Percentiles rank a stretch among this genome's conserved stretches.
Conservation (phyloP, 2,113 vertebrate genomes). For the Salvelinus namaycush region DNA sequence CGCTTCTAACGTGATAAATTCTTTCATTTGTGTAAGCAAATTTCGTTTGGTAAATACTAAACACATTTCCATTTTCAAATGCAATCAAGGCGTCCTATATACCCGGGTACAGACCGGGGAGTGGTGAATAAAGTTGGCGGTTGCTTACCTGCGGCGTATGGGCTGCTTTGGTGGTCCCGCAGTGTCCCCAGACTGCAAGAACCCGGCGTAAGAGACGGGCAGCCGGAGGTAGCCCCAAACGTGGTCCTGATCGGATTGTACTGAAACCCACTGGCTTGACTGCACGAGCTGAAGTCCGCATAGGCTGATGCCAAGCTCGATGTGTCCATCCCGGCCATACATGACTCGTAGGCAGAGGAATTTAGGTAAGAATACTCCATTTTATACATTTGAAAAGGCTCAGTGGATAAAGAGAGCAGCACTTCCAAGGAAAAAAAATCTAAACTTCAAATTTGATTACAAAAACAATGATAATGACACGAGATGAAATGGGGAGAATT, state of each 20-base stretch:
- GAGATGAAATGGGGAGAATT: conserved; percentile 69
- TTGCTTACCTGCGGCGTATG: conserved; percentile 99
- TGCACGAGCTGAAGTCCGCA: conserved; percentile 99
- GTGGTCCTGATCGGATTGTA: conserved; percentile 99
- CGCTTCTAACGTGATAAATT: conserved; percentile 99
- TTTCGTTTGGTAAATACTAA: conserved; percentile 99
- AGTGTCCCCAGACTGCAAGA: conserved; percentile 98
- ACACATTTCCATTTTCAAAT: conserved; percentile 99
- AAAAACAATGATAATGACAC: conserved; percentile 19
- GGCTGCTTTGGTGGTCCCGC: conserved; percentile 99
- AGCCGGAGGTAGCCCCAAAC: conserved; percentile 97
- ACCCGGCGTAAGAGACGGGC: conserved; percentile 97
- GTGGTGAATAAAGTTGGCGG: conserved; percentile 73
- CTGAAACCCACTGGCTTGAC: conserved; percentile 99
- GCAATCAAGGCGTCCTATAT: conserved; percentile 97
- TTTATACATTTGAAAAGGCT: conserved; percentile 99
- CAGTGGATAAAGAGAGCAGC: conserved; percentile 79
- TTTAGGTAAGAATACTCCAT: conserved; percentile 99
- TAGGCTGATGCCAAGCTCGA: conserved; percentile 99
- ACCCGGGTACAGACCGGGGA: conserved; percentile 79
- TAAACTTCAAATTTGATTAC: too few species aligned
- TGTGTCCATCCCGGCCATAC: conserved; percentile 99
- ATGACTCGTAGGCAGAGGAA: conserved; percentile 99
- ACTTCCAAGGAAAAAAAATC: conserved; percentile 73
- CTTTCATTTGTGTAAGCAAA: conserved; percentile 99